Evolutionary conservation across 2,113 vertebrate genomes (phyloP), one percentile per base, ranked within the genome.

Genomic region (Romanogobio albipinnatus): DNA sequence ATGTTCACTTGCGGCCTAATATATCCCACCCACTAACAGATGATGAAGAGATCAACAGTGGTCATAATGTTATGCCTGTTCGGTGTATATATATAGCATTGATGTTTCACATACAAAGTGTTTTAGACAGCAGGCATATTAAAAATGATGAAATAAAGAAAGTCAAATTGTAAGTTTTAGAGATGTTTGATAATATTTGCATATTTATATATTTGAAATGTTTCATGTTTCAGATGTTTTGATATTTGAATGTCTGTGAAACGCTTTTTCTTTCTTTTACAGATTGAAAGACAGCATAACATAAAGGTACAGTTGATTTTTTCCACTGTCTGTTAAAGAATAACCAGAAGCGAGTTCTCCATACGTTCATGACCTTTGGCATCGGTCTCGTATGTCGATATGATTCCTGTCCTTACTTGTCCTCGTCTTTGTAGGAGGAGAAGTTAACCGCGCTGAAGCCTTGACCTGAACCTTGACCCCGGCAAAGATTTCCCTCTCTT

Each of bases 381-480:
- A 1, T 51, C 76, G 1, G 51, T 76, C 43, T 51, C 49, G 29
- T n/a, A n/a, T 36, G 19, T 11, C n/a, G 22, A 19, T 6, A 26
- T 15, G 61, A 64, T 15, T 29, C 26, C 64, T 66, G 82, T 84
- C 76, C 85, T 84, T 29, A 15, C 49, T 58, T 88, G 59, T 61
- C 58, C 59, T 62, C 24, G 24, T 59, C 3, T 14, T 2, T 53
- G 10, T 13, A 47, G 51, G 15, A 56, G 22, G 2, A n/a, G 56
- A n/a, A 24, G 36, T 58, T 82, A 76, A 76, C 62, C 76, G 43
- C 22, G 9, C 36, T 74, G 14, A 53, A 75, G 53, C 47, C 80
- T 6, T 53, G 4, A 51, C 4, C 11, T 51, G 49, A 53, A 62
- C 84, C 81, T 73, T 68, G 45, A 87, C 77, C 47, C 81, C 22